These are phyloP conservation scores for Xanthia icteritia DNA, from an alignment of 2,888 invertebrate species.

Conservation along the genomic window DNA sequence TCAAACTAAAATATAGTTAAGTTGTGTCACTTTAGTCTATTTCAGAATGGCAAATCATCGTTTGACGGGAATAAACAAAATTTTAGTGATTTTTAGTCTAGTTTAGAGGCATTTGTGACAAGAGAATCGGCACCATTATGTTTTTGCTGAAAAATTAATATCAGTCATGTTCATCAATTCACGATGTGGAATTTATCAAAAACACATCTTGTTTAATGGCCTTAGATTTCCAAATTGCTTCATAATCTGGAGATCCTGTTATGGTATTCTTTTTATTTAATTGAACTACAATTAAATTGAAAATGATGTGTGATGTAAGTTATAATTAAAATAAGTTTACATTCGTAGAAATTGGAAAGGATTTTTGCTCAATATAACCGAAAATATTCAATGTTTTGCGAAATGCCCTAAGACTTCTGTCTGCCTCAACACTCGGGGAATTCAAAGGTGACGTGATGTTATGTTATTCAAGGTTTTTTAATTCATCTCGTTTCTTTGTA, in stretches of 20 bases:
- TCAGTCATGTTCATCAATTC: neutral
- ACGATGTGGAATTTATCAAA: neutral
- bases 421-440: neutral
- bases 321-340: neutral
- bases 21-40: too few relatives aligned
- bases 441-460: too few relatives aligned
- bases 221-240: constrained; percentile 10
- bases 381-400: neutral
- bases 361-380: neutral
- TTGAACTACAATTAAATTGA: neutral
- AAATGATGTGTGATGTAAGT: neutral
- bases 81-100: too few relatives aligned
- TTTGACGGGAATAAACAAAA: too few relatives aligned
- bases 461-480: neutral
- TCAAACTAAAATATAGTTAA: too few relatives aligned
- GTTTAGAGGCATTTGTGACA: too few relatives aligned
- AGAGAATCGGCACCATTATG: too few relatives aligned
- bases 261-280: neutral
- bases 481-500: neutral
- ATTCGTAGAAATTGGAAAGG: too few relatives aligned
- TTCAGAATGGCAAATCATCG: too few relatives aligned
- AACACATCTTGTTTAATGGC: neutral
- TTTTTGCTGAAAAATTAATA: constrained; percentile 1
- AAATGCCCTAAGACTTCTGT: neutral
- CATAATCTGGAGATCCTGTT: neutral